Base-by-base conservation (phyloP, 2,888 invertebrate genomes). In the Rhodophaea formosa region DNA sequence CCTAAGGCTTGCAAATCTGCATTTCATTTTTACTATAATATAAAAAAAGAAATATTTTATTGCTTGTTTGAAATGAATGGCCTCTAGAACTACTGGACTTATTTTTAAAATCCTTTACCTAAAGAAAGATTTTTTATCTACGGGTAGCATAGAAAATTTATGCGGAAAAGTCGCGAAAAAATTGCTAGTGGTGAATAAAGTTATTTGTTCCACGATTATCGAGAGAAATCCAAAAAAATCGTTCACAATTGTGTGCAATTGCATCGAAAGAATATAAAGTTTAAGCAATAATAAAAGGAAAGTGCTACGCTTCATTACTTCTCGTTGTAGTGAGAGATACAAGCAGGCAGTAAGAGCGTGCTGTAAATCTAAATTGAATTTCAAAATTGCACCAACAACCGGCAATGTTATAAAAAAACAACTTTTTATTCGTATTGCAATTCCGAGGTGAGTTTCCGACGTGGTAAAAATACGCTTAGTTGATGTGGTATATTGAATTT, bases 351-450 rank as follows among this genome's bases (percentile, higher is more conserved):
- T 56, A 57, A 59, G 62, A 59, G 58, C 61, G 59, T 51, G 62
- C 59, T 60, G 59, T 59, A 62, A 63, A 65, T 65, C 65, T 65
- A 65, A 65, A 65, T 65, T 62, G 65, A 65, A 65, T 65, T 65
- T 60, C 62, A 62, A 65, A 65, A 65, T 65, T 65, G 65, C 60
- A 65, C 62, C 65, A 60, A 65, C 65, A 65, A 62, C 44, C 62
- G 60, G 57, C 47, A 57, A 47, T 51, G 65, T 56, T 62, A 57
- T 59, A 62, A 65, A 62, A 62, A 65, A 65, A 59, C 53, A 59
- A 49, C 60, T 63, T 63, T 65, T 63, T 65, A 62, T 65, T 59
- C 59, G 32, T 55, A 53, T 60, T 62, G 62, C 61, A 56, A 62
- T 64, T 59, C 62, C 61, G 61, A 60, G 54, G 39, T 30, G 54